Base-by-base conservation (phyloP, 2,113 vertebrate species). In the Aegithalos caudatus region DNA sequence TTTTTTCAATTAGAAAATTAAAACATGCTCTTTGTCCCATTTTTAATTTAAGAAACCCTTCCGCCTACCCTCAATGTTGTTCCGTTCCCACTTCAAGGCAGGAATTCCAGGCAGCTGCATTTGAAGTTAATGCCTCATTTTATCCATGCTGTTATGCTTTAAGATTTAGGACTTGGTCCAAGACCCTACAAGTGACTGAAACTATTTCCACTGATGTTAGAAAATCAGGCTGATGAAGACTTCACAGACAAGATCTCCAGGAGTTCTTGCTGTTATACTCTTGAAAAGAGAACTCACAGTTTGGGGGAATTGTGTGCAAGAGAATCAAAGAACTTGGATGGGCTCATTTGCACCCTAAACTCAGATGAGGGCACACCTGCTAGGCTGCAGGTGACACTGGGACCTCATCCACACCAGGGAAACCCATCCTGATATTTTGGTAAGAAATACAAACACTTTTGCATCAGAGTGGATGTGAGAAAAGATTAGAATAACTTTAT, bases 71-170 rank as follows among this genome's bases (percentile, higher is more conserved):
- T 96, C 71, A 61, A 57, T 83, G 50, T 90, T 58, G 11, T 77
- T 95, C 64, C 1, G 0, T 84, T 61, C 44, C 72, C 51, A 91
- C 95, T 96, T 96, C 91, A 92, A 96, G 94, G 81, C 54, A 81
- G 86, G 85, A 92, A 65, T 96, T 97, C 62, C 85, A 94, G 92
- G 56, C 56, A 89, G 82, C 81, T 95, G 81, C 62, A 56, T 84
- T 84, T 93, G 79, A 96, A 93, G 76, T 53, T 78, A 92, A 97
- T 95, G 88, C 51, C 57, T 92, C 9, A 0, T 79, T 92, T 96
- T 91, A 77, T 79, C 66, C 77, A 77, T 87, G 78, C 66, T 95
- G 91, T 95, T 82, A 45, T 72, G 87, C 89, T 89, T 90, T 47
- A 84, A 85, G 44, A 50, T 72, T 16, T 91, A 84, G 78, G 78